Percentiles rank a stretch among this genome's conserved stretches.
Evolutionary conservation across 2,888 invertebrate species (phyloP).

Genomic region (Mythimna albipuncta): DNA sequence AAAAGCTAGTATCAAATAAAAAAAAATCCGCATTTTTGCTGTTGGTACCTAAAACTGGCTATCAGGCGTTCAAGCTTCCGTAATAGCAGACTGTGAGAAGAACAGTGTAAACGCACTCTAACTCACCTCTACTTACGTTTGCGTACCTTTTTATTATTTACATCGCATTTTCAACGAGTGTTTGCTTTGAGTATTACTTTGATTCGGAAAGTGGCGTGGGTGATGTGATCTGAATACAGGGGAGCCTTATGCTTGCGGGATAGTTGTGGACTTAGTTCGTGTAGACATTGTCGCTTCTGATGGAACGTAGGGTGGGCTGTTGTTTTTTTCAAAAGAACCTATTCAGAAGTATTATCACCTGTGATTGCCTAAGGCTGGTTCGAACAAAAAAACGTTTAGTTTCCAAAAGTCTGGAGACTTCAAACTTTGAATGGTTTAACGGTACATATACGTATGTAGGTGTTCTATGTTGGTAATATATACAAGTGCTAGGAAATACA

Average conservation of each 20-base stretch:
- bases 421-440: too few species aligned
- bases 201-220: conserved; percentile 88
- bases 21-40: too few species aligned
- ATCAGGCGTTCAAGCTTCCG: not conserved
- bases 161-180: conserved; percentile 90
- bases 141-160: conserved; percentile 89
- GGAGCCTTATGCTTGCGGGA: conserved; percentile 45
- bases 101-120: conserved; percentile 22
- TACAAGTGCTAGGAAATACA: too few species aligned
- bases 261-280: conserved; percentile 51
- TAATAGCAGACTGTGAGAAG: not conserved
- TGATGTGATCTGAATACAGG: conserved; percentile 88
- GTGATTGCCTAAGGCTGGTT: conserved; percentile 9
- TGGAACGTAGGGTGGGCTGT: conserved; percentile 12
- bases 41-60: not conserved
- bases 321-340: conserved; percentile 22
- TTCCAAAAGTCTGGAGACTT: too few species aligned
- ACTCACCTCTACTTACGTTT: conserved; percentile 68
- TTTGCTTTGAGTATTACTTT: conserved; percentile 89
- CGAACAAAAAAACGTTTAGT: not conserved
- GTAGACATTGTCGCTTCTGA: conserved; percentile 32
- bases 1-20: too few species aligned
- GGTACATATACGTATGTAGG: too few species aligned
- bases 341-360: conserved; percentile 7
- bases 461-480: too few species aligned